Base-by-base conservation (phyloP, 2,888 invertebrate genomes). In the Harpalus rubripes region DNA sequence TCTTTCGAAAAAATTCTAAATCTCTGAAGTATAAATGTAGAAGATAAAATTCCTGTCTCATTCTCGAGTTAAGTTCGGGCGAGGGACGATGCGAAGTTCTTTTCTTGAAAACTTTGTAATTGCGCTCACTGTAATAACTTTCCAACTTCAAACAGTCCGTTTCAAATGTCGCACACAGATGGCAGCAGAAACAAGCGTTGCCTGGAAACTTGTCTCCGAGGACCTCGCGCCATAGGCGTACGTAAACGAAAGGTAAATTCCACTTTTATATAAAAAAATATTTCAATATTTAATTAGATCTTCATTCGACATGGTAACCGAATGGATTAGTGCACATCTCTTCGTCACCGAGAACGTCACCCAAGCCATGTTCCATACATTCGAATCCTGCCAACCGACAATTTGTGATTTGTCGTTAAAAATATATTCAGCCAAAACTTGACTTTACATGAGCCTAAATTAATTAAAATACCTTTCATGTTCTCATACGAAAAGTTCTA, bases 151-250 rank as follows among this genome's bases (percentile, higher is more conserved):
- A 87, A 87, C 87, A 86, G 87, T 87, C 86, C 87, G 87, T 87
- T 87, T 86, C 86, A 87, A 85, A 86, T 86, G 86, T 87, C 87
- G 83, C 85, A 86, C 85, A 86, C 87, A 87, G 87, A 87, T 87
- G 87, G 86, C 86, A 87, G 87, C 85, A 87, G 87, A 87, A 87
- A 87, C 87, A 87, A 87, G 87, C 87, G 87, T 87, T 87, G 87
- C 87, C 87, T 87, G 87, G 87, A 87, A 86, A 87, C 87, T 87
- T 84, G 84, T 78, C 78, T 76, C 78, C 84, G 63, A 18, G 61
- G 78, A 52, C 65, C 22, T 44, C 18, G 32, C 56, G 8, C 58
- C 78, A 78, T 78, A 10, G 78, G 58, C 78, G 78, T 58, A 0
- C 72, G 72, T 74, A 8, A 58, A n/a, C 78, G 4, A 8, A n/a